Conservation (phyloP, 53 echinoderm and acorn worm genomes). For the Astropecten irregularis region DNA sequence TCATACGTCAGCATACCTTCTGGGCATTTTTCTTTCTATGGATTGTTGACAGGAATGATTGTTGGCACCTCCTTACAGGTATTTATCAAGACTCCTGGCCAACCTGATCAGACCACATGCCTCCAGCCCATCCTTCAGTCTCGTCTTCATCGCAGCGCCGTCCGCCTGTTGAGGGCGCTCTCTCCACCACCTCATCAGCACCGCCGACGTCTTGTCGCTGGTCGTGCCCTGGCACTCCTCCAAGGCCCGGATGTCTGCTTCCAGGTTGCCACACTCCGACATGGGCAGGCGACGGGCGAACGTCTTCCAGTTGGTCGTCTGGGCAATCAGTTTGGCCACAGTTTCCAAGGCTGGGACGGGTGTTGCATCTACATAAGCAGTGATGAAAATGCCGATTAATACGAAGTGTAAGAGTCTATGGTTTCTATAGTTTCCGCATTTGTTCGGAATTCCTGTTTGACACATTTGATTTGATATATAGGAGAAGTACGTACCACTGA, state of each 20-base stretch:
- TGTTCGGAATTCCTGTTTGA: too few relatives aligned
- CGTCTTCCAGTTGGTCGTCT: constrained; percentile 50
- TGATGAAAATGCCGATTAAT: too few relatives aligned
- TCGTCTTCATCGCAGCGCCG: not conserved
- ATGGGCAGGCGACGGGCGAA: constrained; percentile 54
- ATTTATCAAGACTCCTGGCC: constrained; percentile 51
- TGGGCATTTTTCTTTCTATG: too few relatives aligned
- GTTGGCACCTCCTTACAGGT: constrained; percentile 3
- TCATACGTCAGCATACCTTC: too few relatives aligned
- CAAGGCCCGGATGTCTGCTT: constrained; percentile 40
- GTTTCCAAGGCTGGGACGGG: constrained; percentile 14
- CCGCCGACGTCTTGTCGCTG: constrained; percentile 52
- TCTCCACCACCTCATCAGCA: constrained; percentile 58
- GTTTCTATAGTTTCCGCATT: too few relatives aligned
- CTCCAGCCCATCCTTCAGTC: constrained; percentile 57
- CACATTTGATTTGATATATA: too few relatives aligned
- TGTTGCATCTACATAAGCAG: not conserved
- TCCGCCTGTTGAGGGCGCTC: constrained; percentile 25
- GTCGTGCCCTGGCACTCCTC: constrained; percentile 44
- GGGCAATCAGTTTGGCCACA: constrained; percentile 34
- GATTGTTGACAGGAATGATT: too few relatives aligned
- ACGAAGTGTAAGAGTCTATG: too few relatives aligned
- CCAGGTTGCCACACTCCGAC: constrained; percentile 34
- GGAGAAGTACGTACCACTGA: not conserved
- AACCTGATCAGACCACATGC: constrained; percentile 48